phyloP scores from a whole-genome alignment of 30 jellyfish, hydroid and myxozoan genomes.

The Hydractinia echinata region DNA sequence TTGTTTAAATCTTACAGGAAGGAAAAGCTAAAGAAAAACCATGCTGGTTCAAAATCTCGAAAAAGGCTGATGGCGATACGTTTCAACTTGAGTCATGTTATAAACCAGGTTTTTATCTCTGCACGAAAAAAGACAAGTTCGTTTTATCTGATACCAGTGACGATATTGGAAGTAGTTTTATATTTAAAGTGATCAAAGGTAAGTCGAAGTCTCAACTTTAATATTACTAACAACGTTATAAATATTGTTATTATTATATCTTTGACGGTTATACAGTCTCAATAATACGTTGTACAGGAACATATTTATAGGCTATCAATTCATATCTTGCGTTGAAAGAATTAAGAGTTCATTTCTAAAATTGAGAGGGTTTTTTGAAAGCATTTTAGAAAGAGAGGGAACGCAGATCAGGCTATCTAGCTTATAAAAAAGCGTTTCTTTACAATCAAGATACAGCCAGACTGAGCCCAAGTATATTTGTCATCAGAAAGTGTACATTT shows the following conservation, averaged over 20 bases:
- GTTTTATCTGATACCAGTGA: slow-evolving; percentile 60
- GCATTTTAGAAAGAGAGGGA: too few species aligned
- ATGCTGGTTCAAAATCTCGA: slow-evolving; percentile 58
- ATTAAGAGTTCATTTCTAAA: too few species aligned
- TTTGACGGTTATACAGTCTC: too few species aligned
- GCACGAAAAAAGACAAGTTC: slow-evolving; percentile 50
- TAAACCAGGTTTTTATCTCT: slow-evolving; percentile 69
- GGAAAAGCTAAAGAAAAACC: slow-evolving; percentile 33
- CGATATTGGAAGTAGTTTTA: slow-evolving; percentile 27
- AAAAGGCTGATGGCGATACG: slow-evolving; percentile 26
- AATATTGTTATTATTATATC: too few species aligned
- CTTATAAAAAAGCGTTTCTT: too few species aligned
- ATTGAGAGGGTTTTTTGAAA: too few species aligned
- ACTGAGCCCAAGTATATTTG: slow-evolving; percentile 12
- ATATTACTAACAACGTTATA: background rate
- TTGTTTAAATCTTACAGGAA: slow-evolving; percentile 38
- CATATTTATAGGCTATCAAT: too few species aligned
- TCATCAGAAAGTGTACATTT: slow-evolving; percentile 8
- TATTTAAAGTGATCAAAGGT: background rate
- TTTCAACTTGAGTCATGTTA: slow-evolving; percentile 54
- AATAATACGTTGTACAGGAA: too few species aligned
- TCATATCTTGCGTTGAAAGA: too few species aligned
- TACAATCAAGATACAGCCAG: background rate
- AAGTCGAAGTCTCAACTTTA: background rate
- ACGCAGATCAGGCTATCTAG: too few species aligned